Evolutionary conservation across 2,113 vertebrate species (phyloP), one percentile per base, ranked within the genome.

Genomic region (Leucopsar rothschildi): DNA sequence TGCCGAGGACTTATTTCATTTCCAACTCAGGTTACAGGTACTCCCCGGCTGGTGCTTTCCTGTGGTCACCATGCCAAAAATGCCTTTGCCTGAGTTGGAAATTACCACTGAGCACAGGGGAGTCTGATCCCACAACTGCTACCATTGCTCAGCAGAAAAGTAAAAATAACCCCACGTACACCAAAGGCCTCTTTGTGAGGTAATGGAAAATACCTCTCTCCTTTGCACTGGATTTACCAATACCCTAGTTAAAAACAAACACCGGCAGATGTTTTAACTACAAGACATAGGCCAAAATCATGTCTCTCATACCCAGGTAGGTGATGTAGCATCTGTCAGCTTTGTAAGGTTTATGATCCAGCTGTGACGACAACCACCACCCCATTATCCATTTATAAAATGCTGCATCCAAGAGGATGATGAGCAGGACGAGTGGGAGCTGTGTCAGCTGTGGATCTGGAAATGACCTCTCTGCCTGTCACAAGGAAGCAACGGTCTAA

Each of bases 1-100:
- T 78, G 15, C 25, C 33, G 71, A 42, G 9, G 0, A 2, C 8
- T 79, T n/a, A 9, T 24, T 86, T 47, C 37, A 20, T 44, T 33
- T 81, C 37, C 9, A 12, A 14, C 31, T 86, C 0, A 0, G 5
- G 6, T 28, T 77, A 28, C 0, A 0, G 16, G 13, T 61, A 22
- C 15, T 82, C 5, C 18, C 1, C 3, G 50, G 7, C 6, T 71
- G 56, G 3, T 33, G 59, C n/a, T 71, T 73, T 70, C 25, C 25
- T 64, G 42, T 50, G 14, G 22, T 55, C 27, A 78, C 18, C 19
- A 5, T 40, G 28, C 12, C 28, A 66, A 70, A 73, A 73, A 57
- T 12, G 13, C 22, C 12, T 53, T 79, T 77, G 6, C 9, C 47
- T 71, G 15, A 55, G 23, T 40, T 16, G 47, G 23, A 53, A 78